Conservation (phyloP, 2,888 invertebrate genomes). For the Scaptomyza caliginosa region DNA sequence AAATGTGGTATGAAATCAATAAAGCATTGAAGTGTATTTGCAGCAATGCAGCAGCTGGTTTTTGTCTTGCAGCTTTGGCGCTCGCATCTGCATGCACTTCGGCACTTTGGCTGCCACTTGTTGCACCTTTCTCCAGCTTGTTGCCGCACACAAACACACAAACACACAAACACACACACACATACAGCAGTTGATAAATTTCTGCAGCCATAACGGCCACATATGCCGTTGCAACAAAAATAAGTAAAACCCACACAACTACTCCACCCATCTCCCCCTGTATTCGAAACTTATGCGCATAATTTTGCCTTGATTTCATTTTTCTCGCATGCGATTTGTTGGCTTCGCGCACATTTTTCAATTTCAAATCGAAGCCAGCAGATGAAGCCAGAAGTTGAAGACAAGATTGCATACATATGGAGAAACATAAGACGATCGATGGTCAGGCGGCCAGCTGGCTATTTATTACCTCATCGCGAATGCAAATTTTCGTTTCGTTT, state of each 20-base stretch:
- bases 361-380: conserved; percentile 61
- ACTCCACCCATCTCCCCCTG: not conserved
- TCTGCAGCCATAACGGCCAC: conserved; percentile 73
- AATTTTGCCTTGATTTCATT: conserved; percentile 79
- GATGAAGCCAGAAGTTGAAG: conserved; percentile 23
- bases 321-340: conserved; percentile 74
- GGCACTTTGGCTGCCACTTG: conserved; percentile 68
- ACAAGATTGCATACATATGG: conserved; percentile 23
- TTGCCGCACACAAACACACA: conserved; percentile 53
- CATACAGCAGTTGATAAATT: conserved; percentile 64
- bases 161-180: conserved; percentile 18
- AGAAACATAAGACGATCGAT: conserved; percentile 57
- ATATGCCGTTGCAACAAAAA: conserved; percentile 68
- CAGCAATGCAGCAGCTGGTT: conserved; percentile 39
- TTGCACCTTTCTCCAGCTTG: conserved; percentile 70
- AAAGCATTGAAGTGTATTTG: conserved; percentile 64
- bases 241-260: conserved; percentile 12
- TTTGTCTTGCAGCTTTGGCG: conserved; percentile 34
- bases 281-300: conserved; percentile 70
- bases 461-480: conserved; percentile 74
- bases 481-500: conserved; percentile 61
- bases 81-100: conserved; percentile 55
- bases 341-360: conserved; percentile 67
- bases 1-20: conserved; percentile 77
- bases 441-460: conserved; percentile 65